Conservation (phyloP, 2,888 invertebrate species). For the Cheilosia scutellata region DNA sequence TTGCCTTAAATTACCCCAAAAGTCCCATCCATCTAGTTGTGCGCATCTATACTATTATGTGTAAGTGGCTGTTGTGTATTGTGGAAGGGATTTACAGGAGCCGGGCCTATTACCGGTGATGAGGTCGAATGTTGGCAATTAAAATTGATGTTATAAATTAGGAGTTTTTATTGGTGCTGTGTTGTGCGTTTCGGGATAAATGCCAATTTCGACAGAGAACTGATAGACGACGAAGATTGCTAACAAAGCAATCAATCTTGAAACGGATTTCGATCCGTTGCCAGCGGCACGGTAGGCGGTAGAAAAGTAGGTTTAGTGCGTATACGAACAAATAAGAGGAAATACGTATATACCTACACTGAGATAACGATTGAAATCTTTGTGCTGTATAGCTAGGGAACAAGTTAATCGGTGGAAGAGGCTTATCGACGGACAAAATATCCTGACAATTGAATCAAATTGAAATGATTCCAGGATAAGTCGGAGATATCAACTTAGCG, state of each 20-base stretch:
- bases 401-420: slow-evolving; percentile 52
- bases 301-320: slow-evolving; percentile 2
- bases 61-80: slow-evolving; percentile 2
- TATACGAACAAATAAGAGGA: not conserved
- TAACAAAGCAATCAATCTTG: slow-evolving; percentile 67
- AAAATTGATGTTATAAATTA: slow-evolving; percentile 74
- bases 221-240: slow-evolving; percentile 65
- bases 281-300: too few species aligned
- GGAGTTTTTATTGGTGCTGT: slow-evolving; percentile 60
- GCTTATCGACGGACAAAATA: slow-evolving; percentile 21
- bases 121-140: slow-evolving; percentile 69
- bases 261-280: slow-evolving; percentile 44
- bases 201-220: slow-evolving; percentile 60
- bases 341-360: not conserved
- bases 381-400: slow-evolving; percentile 17
- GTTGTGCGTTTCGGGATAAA: slow-evolving; percentile 37
- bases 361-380: slow-evolving; percentile 55
- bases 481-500: too few species aligned
- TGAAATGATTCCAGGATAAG: slow-evolving; percentile 33
- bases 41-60: slow-evolving; percentile 9
- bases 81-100: slow-evolving; percentile 16
- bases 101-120: slow-evolving; percentile 54
- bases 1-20: slow-evolving; percentile 61
- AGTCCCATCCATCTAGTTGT: slow-evolving; percentile 49
- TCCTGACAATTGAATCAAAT: slow-evolving; percentile 59